Conservation (phyloP, 1,140 invertebrate species). For the Pomacea maculata region DNA sequence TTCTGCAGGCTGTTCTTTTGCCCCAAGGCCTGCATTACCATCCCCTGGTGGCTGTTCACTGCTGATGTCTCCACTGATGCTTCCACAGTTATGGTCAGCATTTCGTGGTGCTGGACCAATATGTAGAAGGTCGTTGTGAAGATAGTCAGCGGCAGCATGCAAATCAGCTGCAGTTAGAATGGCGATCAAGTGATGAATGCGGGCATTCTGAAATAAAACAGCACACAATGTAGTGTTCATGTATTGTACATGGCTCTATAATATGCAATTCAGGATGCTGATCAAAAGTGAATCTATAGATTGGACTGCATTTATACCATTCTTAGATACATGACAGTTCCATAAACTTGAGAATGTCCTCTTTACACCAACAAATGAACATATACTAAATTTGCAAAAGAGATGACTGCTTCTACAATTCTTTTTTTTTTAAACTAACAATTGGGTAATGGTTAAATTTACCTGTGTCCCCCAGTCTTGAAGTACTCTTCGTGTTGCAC, state of each 20-base stretch:
- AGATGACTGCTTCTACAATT: background rate
- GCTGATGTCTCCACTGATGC: background rate
- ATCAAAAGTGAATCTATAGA: background rate
- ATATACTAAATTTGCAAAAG: background rate
- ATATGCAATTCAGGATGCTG: background rate
- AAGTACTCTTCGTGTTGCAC: constrained; percentile 38
- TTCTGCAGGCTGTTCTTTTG: too few species aligned
- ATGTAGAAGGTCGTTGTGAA: constrained; percentile 40
- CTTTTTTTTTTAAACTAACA: too few species aligned
- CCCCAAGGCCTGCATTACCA: background rate
- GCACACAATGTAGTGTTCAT: background rate
- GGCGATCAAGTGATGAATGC: constrained; percentile 45
- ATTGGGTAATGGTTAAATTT: background rate
- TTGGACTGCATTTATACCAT: background rate
- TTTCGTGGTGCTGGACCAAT: constrained; percentile 19
- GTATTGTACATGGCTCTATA: background rate
- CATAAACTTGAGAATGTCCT: too few species aligned
- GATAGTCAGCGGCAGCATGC: constrained; percentile 45
- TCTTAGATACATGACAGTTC: too few species aligned
- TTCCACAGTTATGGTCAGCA: background rate
- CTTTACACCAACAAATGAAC: too few species aligned
- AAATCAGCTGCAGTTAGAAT: constrained; percentile 35
- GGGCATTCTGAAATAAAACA: constrained; percentile 41
- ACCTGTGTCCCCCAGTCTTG: constrained; percentile 49
- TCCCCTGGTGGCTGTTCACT: background rate